phyloP scores from a whole-genome alignment of 1,140 invertebrate species.

The Chrysoperla carnea region DNA sequence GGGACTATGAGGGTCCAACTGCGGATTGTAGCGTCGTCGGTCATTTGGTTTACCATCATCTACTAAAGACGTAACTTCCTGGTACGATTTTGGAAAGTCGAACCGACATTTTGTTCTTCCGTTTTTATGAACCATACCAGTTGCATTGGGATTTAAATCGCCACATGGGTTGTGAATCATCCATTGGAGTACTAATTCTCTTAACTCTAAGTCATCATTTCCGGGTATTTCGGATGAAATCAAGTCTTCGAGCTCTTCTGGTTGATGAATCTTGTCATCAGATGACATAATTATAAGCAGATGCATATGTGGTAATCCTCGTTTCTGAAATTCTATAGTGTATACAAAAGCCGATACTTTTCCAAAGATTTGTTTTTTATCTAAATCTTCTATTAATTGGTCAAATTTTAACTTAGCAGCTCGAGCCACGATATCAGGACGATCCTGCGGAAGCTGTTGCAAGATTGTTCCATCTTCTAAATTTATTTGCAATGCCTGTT shows the following conservation, averaged over 20 bases:
- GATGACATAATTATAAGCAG: conserved; percentile 8
- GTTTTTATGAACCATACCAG: neutral
- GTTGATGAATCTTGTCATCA: conserved; percentile 7
- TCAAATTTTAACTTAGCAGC: conserved; percentile 14
- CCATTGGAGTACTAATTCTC: conserved; percentile 7
- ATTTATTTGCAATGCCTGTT: conserved; percentile 3
- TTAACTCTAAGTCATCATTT: conserved; percentile 10
- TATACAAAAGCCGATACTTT: conserved; percentile 13
- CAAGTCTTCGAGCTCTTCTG: conserved; percentile 7
- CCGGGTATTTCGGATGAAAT: conserved; percentile 24
- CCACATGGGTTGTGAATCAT: conserved; percentile 19
- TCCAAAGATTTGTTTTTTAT: conserved; percentile 12
- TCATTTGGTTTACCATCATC: neutral
- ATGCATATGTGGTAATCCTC: conserved; percentile 7
- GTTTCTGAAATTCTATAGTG: too few relatives aligned
- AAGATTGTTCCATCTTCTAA: conserved; percentile 4
- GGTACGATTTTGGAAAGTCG: conserved; percentile 2
- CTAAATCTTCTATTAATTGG: conserved; percentile 10
- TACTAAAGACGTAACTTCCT: neutral
- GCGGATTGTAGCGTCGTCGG: neutral
- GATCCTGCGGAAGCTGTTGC: conserved; percentile 10
- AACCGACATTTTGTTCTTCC: conserved; percentile 1
- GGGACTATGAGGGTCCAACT: too few relatives aligned
- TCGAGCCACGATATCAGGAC: conserved; percentile 11
- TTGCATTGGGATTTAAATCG: conserved; percentile 3